Conservation (phyloP, 2,113 vertebrate genomes). For the Poeciliopsis occidentalis region DNA sequence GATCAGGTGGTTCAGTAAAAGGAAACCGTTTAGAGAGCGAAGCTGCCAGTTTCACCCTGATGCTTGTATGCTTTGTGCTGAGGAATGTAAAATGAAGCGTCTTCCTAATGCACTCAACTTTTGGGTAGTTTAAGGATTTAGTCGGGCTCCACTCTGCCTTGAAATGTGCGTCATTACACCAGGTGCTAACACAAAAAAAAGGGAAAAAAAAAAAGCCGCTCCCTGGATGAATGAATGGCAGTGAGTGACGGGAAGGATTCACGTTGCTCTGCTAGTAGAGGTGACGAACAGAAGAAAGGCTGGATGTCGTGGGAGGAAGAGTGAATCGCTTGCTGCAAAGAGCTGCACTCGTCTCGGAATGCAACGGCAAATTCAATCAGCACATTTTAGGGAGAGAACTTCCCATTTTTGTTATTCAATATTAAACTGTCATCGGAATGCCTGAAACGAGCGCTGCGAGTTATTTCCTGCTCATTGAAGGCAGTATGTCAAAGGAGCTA, state of each 20-base stretch:
- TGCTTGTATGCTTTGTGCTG: not conserved
- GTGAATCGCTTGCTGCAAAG: conserved; percentile 26
- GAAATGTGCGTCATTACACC: conserved; percentile 23
- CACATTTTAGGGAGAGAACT: conserved; percentile 22
- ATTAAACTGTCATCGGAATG: not conserved
- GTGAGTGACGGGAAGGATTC: conserved; percentile 35
- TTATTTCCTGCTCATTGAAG: conserved; percentile 23
- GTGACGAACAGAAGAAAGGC: conserved; percentile 34
- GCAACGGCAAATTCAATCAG: conserved; percentile 13
- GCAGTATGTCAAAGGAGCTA: conserved; percentile 33
- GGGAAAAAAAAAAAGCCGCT: not conserved
- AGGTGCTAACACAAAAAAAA: conserved; percentile 62
- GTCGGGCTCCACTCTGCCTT: not conserved
- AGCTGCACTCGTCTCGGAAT: conserved; percentile 41
- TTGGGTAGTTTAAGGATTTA: conserved; percentile 20
- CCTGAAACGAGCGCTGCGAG: not conserved
- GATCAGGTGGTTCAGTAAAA: conserved; percentile 14
- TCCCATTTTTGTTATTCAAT: conserved; percentile 12
- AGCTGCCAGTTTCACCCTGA: not conserved
- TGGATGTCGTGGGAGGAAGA: conserved; percentile 9
- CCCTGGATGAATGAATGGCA: conserved; percentile 24
- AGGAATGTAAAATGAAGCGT: not conserved
- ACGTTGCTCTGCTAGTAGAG: conserved; percentile 9
- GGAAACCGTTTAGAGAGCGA: not conserved
- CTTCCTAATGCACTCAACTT: conserved; percentile 11